Evolutionary conservation across 2,888 invertebrate species (phyloP), one percentile per base, ranked within the genome.

Genomic region (Polyommatus iphigenia): DNA sequence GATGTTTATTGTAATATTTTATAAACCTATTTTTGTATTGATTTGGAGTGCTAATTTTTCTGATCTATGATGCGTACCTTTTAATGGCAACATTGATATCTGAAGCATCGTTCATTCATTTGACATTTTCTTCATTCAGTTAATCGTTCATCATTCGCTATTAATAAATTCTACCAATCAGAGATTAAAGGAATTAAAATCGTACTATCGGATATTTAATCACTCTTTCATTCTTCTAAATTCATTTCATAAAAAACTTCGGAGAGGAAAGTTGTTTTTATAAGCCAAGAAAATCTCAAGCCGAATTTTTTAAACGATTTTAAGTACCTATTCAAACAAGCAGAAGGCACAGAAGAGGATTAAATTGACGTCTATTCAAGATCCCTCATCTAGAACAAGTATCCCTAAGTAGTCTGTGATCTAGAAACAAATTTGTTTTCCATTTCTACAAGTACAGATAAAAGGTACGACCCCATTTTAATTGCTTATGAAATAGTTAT

Each of bases 401-500:
- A n/a, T n/a, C n/a, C n/a, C n/a, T n/a, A n/a, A n/a, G n/a, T n/a
- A n/a, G n/a, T n/a, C n/a, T n/a, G n/a, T 24, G 29, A 13, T 54
- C 18, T 46, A 46, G 10, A 46, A 24, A 13, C 13, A 13, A 67
- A 29, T 67, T 67, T 29, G 18, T 67, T 24, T n/a, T 59, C 13
- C 10, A 32, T 15, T 32, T 29, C 24, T 67, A 67, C 29, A 67
- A 67, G 67, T 67, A 67, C 20, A 24, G 13, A 0, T 62, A 24
- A 24, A 8, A 59, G 62, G 20, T 24, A 62, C 29, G 29, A 67
- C 67, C 67, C 67, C 67, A 67, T 67, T 67, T 29, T 67, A 67
- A 67, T 67, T 67, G 29, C 67, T 67, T 62, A 62, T 10, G 15
- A 67, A 67, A 32, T 67, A 29, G 24, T 62, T 18, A 15, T 67